These are phyloP conservation scores for Amphimallon solstitiale DNA, from an alignment of 2,888 invertebrate species.

Conservation along the genomic window DNA sequence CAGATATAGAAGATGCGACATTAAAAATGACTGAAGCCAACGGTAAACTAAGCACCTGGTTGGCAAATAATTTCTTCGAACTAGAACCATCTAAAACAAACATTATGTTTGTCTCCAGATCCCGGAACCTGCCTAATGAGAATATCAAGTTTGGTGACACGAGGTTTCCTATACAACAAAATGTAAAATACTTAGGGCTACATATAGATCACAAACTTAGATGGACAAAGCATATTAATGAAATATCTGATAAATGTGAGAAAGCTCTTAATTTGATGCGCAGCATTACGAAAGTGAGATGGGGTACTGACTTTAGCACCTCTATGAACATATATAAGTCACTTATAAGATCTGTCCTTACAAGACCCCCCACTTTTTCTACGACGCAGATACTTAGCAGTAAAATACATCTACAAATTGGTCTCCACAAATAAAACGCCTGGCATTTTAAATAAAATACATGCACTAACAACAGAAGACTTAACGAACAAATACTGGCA, in stretches of 20 bases:
- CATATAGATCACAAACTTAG: constrained; percentile 1
- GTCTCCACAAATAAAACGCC: too few relatives aligned
- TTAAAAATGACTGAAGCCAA: neutral
- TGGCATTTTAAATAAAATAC: too few relatives aligned
- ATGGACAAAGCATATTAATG: neutral
- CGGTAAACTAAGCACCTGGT: neutral
- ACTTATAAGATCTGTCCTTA: too few relatives aligned
- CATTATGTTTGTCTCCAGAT: neutral
- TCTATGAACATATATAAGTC: too few relatives aligned
- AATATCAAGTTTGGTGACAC: neutral
- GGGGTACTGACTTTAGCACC: too few relatives aligned
- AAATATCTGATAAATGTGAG: neutral
- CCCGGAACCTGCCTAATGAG: neutral
- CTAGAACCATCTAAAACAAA: neutral
- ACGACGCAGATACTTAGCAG: too few relatives aligned
- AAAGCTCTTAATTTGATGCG: neutral
- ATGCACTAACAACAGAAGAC: too few relatives aligned
- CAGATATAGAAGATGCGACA: neutral
- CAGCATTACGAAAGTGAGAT: constrained; percentile 1
- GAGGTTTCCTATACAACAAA: neutral
- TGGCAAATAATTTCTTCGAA: neutral
- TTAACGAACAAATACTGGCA: too few relatives aligned
- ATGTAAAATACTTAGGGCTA: neutral
- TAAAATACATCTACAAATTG: too few relatives aligned
- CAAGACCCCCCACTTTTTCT: too few relatives aligned